Conservation (phyloP, 1,140 invertebrate species). For the Lasaia peninsularis region DNA sequence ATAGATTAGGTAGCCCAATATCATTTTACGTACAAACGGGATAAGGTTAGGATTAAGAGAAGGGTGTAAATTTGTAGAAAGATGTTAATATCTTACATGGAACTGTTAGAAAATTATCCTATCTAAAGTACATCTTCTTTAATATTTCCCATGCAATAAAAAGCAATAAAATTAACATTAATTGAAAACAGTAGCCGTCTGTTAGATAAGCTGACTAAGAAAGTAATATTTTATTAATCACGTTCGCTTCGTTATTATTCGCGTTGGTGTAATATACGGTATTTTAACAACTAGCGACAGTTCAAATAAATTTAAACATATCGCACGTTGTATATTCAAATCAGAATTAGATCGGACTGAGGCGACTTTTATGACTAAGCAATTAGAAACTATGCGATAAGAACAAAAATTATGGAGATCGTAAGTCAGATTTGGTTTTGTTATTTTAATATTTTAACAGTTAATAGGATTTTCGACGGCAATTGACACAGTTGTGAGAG, state of each 20-base stretch:
- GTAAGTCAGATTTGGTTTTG: constrained; percentile 18
- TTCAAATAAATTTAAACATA: constrained; percentile 32
- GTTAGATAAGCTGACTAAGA: too few relatives aligned
- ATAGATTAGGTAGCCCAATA: too few relatives aligned
- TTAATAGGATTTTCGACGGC: not conserved
- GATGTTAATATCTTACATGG: too few relatives aligned
- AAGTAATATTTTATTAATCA: too few relatives aligned
- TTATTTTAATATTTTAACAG: constrained; percentile 19
- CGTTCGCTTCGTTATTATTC: constrained; percentile 13
- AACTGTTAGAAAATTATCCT: too few relatives aligned
- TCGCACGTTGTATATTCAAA: constrained; percentile 26
- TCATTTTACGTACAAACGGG: too few relatives aligned
- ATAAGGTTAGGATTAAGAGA: too few relatives aligned
- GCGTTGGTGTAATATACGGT: constrained; percentile 18
- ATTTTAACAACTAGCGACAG: constrained; percentile 19
- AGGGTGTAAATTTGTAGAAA: too few relatives aligned
- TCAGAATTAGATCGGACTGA: constrained; percentile 27
- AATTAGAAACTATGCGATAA: constrained; percentile 11
- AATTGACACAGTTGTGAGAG: not conserved
- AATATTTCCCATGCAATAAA: too few relatives aligned
- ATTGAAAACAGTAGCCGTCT: too few relatives aligned
- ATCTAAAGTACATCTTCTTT: too few relatives aligned
- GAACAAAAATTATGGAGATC: constrained; percentile 30
- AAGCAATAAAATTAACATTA: too few relatives aligned
- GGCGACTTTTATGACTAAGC: constrained; percentile 16